A percentile compares a stretch with the other conserved stretches of the same genome.
Evolutionary conservation across 2,113 vertebrate genomes (phyloP).

Genomic region (Malurus cyaneus): DNA sequence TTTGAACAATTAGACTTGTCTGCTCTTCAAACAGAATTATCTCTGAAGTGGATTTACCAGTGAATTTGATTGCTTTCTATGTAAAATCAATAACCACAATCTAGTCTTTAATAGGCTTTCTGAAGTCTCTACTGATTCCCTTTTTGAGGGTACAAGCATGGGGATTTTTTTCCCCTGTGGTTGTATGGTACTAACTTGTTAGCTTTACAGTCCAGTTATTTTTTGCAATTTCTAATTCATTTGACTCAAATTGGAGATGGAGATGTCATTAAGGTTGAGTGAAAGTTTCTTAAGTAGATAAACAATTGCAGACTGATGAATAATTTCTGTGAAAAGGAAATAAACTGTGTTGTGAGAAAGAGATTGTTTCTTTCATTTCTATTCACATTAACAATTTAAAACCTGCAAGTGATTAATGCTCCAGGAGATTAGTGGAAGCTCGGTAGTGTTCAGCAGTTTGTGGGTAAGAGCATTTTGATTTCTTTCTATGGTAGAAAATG

Average conservation of each 20-base stretch:
- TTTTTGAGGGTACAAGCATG: not conserved
- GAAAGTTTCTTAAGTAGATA: not conserved
- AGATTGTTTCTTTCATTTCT: constrained; percentile 18
- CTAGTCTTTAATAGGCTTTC: not conserved
- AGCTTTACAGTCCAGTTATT: not conserved
- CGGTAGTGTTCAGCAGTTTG: not conserved
- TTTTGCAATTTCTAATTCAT: not conserved
- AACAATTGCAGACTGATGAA: not conserved
- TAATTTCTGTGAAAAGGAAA: constrained; percentile 14
- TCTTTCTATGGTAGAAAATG: constrained; percentile 25
- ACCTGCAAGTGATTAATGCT: not conserved
- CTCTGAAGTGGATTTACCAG: not conserved
- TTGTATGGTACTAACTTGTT: not conserved
- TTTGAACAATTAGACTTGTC: not conserved
- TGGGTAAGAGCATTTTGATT: constrained; percentile 26
- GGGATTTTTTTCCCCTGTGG: not conserved
- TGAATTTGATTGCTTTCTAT: constrained; percentile 40
- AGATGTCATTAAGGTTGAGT: not conserved
- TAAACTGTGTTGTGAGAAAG: not conserved
- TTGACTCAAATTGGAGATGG: not conserved
- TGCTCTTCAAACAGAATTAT: not conserved
- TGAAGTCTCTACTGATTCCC: not conserved
- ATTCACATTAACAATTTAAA: not conserved
- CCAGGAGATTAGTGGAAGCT: constrained; percentile 27
- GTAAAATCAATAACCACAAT: constrained; percentile 37